Base-by-base conservation (phyloP, 2,888 invertebrate genomes). In the Diloba caeruleocephala region DNA sequence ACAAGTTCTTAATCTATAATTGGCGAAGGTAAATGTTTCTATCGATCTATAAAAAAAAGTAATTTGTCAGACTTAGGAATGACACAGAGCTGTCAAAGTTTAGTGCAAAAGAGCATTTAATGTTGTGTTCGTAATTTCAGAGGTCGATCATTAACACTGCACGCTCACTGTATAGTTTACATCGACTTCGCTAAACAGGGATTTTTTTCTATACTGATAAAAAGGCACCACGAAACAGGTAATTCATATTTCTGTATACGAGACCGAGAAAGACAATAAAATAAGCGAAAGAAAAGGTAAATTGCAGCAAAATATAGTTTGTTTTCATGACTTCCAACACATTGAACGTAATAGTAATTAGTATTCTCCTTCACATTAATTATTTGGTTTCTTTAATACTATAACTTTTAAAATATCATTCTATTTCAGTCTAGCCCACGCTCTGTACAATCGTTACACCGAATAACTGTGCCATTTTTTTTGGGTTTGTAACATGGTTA, bases 331-430 rank as follows among this genome's bases (percentile, higher is more conserved):
- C 14, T 19, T 25, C 10, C 26, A 31, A 13, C 15, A 34, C 13
- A 46, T 21, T 46, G 44, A 45, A 54, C 46, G 25, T 32, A 48
- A 50, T 38, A 15, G 37, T 45, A 31, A 15, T 41, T 37, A 39
- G 19, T 58, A 31, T 31, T 44, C 36, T 33, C 43, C 44, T 46
- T 53, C 36, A 50, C 21, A 38, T 46, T 45, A 9, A 49, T 51
- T 64, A 64, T 68, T 67, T 68, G 64, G 60, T 67, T 58, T 52
- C 12, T 67, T 45, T 66, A 63, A 68, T 68, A 68, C 64, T 63
- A 55, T 41, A 41, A 50, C 26, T 54, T 51, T 42, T 43, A 52
- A 61, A 51, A 60, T 52, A 62, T 53, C 29, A 57, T 55, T 31
- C 51, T 41, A 64, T 60, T 45, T 50, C 37, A 55, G 34, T 43